Conservation (phyloP, 2,797 vertebrate species). For the Erithacus rubecula region DNA sequence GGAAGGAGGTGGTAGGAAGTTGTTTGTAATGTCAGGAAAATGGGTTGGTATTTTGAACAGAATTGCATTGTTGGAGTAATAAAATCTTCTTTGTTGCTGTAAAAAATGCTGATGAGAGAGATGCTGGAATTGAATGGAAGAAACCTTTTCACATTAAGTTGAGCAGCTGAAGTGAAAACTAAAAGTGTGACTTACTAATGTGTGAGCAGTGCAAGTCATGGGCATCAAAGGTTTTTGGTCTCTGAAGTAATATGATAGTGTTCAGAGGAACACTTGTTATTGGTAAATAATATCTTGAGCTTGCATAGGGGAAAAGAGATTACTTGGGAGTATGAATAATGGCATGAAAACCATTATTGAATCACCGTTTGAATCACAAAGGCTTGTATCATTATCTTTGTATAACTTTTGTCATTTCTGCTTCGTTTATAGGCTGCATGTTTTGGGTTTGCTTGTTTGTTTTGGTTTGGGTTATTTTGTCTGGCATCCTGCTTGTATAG, state of each 20-base stretch:
- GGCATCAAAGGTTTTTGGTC: not conserved
- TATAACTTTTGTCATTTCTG: not conserved
- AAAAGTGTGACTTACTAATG: not conserved
- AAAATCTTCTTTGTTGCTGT: slow-evolving; percentile 31
- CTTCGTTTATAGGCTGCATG: not conserved
- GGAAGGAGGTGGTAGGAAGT: not conserved
- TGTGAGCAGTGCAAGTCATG: not conserved
- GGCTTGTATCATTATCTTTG: not conserved
- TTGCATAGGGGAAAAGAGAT: not conserved
- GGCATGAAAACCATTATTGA: not conserved
- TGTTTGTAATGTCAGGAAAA: slow-evolving; percentile 30
- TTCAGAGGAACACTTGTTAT: not conserved
- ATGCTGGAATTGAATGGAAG: not conserved
- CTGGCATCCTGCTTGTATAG: not conserved
- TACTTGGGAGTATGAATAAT: not conserved
- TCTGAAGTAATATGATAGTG: not conserved
- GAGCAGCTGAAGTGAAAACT: not conserved
- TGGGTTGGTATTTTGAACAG: slow-evolving; percentile 12
- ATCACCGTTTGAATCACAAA: not conserved
- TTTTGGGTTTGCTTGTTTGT: not conserved
- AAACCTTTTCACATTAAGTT: not conserved
- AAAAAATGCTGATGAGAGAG: not conserved
- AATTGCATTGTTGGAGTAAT: not conserved
- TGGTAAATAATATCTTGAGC: not conserved
- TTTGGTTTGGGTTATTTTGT: not conserved